A percentile compares a stretch with the other conserved stretches of the same genome.
These are phyloP conservation scores for Ophthalmolycus amberensis DNA, from an alignment of 2,113 vertebrate species.

Conservation along the genomic window DNA sequence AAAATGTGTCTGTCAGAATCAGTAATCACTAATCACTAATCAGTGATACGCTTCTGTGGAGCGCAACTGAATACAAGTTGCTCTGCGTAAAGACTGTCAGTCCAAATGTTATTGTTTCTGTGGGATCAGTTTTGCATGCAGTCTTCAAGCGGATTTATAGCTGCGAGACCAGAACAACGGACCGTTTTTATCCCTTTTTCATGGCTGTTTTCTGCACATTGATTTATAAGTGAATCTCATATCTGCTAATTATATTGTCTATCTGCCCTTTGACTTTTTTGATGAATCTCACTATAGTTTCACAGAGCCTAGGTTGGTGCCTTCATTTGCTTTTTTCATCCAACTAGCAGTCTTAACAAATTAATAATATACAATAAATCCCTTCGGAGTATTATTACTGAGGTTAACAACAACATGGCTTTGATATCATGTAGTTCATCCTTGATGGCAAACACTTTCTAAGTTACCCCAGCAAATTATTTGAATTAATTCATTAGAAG, in stretches of 20 bases:
- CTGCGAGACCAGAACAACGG: background rate
- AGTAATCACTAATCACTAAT: too few species aligned
- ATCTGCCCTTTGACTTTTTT: too few species aligned
- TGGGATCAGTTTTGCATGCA: background rate
- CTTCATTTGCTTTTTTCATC: too few species aligned
- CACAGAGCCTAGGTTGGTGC: background rate
- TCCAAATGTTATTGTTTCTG: background rate
- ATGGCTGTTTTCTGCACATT: background rate
- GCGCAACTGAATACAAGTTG: background rate
- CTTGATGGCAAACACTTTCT: too few species aligned
- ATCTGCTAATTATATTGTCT: too few species aligned
- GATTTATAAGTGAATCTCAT: background rate
- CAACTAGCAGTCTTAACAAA: too few species aligned
- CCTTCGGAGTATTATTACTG: too few species aligned
- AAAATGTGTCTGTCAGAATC: background rate
- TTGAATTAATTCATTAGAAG: too few species aligned
- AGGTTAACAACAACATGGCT: background rate
- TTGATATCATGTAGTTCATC: too few species aligned
- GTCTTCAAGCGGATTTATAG: background rate
- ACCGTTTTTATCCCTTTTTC: background rate
- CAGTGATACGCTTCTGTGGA: background rate
- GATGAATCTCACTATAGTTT: background rate
- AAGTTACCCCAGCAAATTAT: too few species aligned
- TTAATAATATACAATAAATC: too few species aligned
- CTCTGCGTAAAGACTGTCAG: background rate